A percentile compares a stretch with the other conserved stretches of the same genome.
Conservation (phyloP, 1,140 invertebrate species). For the Drosophila subobscura region DNA sequence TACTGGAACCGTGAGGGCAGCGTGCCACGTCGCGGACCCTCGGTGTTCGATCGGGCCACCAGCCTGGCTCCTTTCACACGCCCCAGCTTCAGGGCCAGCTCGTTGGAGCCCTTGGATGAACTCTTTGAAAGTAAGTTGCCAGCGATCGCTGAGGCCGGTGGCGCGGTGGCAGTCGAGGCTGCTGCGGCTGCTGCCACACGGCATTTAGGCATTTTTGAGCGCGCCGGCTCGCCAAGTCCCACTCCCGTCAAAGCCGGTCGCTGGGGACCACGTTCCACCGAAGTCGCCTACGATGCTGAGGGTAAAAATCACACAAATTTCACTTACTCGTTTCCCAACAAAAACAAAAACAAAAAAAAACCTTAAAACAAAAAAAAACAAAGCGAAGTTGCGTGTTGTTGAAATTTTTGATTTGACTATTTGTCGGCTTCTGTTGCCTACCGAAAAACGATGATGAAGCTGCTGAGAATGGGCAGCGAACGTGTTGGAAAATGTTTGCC, state of each 20-base stretch:
- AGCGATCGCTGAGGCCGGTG: conserved; percentile 64
- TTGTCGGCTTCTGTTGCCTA: conserved; percentile 51
- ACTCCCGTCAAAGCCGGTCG: conserved; percentile 88
- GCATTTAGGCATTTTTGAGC: conserved; percentile 82
- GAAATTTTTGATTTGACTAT: conserved; percentile 46
- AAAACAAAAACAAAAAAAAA: conserved; percentile 11
- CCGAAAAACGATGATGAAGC: conserved; percentile 36
- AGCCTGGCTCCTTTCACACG: conserved; percentile 79
- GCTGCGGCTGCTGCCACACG: conserved; percentile 52
- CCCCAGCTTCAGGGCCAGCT: conserved; percentile 82
- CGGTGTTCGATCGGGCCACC: conserved; percentile 79
- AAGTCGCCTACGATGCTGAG: conserved; percentile 88
- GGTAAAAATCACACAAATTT: conserved; percentile 85
- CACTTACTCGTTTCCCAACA: conserved; percentile 24
- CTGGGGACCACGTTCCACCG: conserved; percentile 86
- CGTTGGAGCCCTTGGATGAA: conserved; percentile 84
- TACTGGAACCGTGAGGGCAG: conserved; percentile 75
- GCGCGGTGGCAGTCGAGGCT: conserved; percentile 44
- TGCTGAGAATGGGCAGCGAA: conserved; percentile 23
- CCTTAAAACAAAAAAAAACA: conserved; percentile 6
- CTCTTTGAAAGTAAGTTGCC: conserved; percentile 85
- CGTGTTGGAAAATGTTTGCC: conserved; percentile 67
- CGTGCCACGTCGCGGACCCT: conserved; percentile 72
- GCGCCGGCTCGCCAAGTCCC: conserved; percentile 85
- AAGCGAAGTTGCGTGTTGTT: conserved; percentile 63